phyloP scores from a whole-genome alignment of 92 coral and sea anemone species.

The Porites cylindrica region DNA sequence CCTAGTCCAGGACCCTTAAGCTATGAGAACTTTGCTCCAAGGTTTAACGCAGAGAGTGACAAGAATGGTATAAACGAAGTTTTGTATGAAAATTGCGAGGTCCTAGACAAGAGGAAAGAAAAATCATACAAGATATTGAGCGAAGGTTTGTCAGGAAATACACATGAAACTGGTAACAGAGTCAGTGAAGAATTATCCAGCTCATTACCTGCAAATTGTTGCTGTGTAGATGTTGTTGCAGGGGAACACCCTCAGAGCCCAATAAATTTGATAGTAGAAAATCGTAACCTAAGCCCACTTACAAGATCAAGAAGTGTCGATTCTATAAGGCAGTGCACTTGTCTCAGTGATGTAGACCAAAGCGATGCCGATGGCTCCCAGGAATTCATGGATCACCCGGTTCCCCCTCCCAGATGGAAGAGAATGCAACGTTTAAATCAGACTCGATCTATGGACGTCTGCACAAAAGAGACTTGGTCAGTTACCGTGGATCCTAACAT shows the following conservation, averaged over 20 bases:
- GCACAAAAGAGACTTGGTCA: slow-evolving; percentile 33
- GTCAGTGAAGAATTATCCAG: background rate
- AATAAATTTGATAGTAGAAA: slow-evolving; percentile 20
- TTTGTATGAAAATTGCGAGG: slow-evolving; percentile 28
- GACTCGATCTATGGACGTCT: background rate
- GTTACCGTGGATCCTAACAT: slow-evolving; percentile 57
- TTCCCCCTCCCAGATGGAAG: slow-evolving; percentile 68
- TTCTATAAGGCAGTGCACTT: background rate
- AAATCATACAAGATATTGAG: background rate
- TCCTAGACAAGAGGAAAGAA: background rate
- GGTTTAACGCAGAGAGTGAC: background rate
- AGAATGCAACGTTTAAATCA: slow-evolving; percentile 33
- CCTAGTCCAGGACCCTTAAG: slow-evolving; percentile 1
- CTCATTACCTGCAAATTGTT: slow-evolving; percentile 38
- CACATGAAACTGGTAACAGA: background rate
- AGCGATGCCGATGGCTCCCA: background rate
- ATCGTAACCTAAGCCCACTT: background rate
- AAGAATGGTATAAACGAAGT: background rate
- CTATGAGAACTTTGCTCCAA: slow-evolving; percentile 53
- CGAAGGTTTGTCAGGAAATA: background rate
- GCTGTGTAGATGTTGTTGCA: slow-evolving; percentile 23
- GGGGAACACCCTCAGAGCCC: background rate
- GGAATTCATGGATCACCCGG: slow-evolving; percentile 33
- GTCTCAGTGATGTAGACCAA: background rate
- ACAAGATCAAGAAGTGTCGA: background rate